Evolutionary conservation across 2,888 invertebrate species (phyloP), one percentile per base, ranked within the genome.

Genomic region (Sarcophaga rosellei): DNA sequence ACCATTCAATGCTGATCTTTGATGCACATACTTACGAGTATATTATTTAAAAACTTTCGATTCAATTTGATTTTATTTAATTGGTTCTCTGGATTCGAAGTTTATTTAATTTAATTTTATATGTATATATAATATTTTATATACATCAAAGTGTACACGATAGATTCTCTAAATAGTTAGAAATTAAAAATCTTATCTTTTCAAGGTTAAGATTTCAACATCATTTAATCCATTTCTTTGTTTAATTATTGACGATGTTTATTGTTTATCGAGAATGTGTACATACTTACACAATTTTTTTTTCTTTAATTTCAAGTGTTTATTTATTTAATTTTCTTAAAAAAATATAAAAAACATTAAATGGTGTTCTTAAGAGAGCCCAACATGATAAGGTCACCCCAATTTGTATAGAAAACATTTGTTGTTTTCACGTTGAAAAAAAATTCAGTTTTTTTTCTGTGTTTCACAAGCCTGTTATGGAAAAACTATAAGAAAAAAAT

Each of bases 401-500:
- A 84, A 72, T 72, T 65, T 62, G 53, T 45, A 69, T 20, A 20
- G 21, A 21, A 44, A 66, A 68, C 25, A 72, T 66, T 75, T 59
- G 59, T 80, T 80, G 66, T 84, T 80, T 75, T 80, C 57, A 72
- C 65, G 70, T 68, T 80, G 23, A 72, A 47, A 35, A 10, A 35
- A 35, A 10, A 35, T 10, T 35, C 17, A 0, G 0, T 47, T 47
- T 53, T 53, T 53, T 76, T 84, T 84, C 35, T 83, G 53, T 72
- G 76, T 81, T 68, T 80, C 76, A 57, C 12, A 53, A 78, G 72
- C 76, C 79, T 45, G 70, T 70, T 66, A 76, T 25, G 66, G 53
- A 76, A 84, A 84, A 80, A 62, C 76, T 81, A 81, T 81, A 84
- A 66, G 81, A 85, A 85, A 85, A 85, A 85, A 85, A 85, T 85